These are phyloP conservation scores for Saccostrea cuccullata DNA, from an alignment of 1,140 invertebrate species.

Conservation along the genomic window DNA sequence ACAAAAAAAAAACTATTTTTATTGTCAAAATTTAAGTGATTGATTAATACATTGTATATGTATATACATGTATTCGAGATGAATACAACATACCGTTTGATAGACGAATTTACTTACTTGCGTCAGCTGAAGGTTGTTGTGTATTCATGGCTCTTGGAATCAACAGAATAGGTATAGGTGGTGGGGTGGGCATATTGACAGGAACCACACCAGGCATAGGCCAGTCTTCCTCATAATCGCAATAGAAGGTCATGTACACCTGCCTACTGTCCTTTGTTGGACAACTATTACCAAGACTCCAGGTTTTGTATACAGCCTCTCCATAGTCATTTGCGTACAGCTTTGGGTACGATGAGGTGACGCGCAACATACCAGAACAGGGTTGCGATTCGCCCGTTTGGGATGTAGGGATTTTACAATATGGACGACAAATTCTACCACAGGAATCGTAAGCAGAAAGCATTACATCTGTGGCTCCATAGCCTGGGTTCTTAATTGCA, in stretches of 20 bases:
- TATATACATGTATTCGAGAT: no score
- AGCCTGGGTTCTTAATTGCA: slow-evolving; percentile 63
- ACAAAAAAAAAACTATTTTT: no score
- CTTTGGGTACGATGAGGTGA: slow-evolving; percentile 57
- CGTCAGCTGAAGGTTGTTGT: neutral
- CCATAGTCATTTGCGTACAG: slow-evolving; percentile 67
- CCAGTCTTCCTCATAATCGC: slow-evolving; percentile 69
- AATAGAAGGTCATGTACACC: slow-evolving; percentile 71
- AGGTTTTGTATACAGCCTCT: slow-evolving; percentile 65
- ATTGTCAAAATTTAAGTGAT: no score
- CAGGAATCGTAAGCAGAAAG: slow-evolving; percentile 71
- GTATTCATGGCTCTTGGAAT: neutral
- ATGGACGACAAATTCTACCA: slow-evolving; percentile 69
- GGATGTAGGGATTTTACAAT: slow-evolving; percentile 64
- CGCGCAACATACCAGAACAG: slow-evolving; percentile 66
- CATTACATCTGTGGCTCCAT: slow-evolving; percentile 58
- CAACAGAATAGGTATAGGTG: neutral
- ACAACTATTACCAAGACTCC: slow-evolving; percentile 67
- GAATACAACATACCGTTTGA: no score
- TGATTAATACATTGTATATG: no score
- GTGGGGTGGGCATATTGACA: neutral
- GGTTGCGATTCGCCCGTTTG: slow-evolving; percentile 57
- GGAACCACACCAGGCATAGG: slow-evolving; percentile 63
- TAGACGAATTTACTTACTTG: neutral
- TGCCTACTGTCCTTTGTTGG: slow-evolving; percentile 62